Evolutionary conservation across 2,888 invertebrate genomes (phyloP).

Genomic region (Spilosoma lubricipeda): DNA sequence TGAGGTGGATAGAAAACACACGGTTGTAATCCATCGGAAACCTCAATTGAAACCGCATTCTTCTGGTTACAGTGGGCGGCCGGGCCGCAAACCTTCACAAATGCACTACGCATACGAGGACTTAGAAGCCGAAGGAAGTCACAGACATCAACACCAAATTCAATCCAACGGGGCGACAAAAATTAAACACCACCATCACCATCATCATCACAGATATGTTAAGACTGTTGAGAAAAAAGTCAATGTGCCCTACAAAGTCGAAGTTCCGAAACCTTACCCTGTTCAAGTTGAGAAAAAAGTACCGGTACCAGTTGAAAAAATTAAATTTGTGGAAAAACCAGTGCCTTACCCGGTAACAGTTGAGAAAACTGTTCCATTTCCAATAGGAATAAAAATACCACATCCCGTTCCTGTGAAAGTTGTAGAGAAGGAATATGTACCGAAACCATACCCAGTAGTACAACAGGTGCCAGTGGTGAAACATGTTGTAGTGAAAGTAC

Average conservation of each 20-base stretch:
- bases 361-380: slow-evolving; percentile 80
- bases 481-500: slow-evolving; percentile 78
- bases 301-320: slow-evolving; percentile 70
- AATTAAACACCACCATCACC: slow-evolving; percentile 88
- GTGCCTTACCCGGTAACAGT: slow-evolving; percentile 79
- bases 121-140: slow-evolving; percentile 67
- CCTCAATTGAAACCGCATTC: slow-evolving; percentile 66
- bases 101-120: slow-evolving; percentile 60
- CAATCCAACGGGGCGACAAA: slow-evolving; percentile 71
- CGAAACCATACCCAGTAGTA: slow-evolving; percentile 80
- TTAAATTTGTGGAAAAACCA: slow-evolving; percentile 71
- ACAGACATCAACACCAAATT: slow-evolving; percentile 56
- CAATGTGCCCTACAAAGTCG: slow-evolving; percentile 81
- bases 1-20: slow-evolving; percentile 64
- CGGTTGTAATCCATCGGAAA: slow-evolving; percentile 68
- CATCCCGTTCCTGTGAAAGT: slow-evolving; percentile 83
- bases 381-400: slow-evolving; percentile 78
- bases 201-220: slow-evolving; percentile 88
- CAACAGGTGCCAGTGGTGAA: slow-evolving; percentile 78
- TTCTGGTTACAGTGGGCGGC: slow-evolving; percentile 71
- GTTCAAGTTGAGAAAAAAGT: slow-evolving; percentile 78
- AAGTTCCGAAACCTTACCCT: slow-evolving; percentile 86
- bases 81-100: slow-evolving; percentile 57
- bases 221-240: slow-evolving; percentile 87
- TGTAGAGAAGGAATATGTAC: slow-evolving; percentile 81